Conservation (phyloP, 2,113 vertebrate genomes). For the Oncorhynchus tshawytscha region DNA sequence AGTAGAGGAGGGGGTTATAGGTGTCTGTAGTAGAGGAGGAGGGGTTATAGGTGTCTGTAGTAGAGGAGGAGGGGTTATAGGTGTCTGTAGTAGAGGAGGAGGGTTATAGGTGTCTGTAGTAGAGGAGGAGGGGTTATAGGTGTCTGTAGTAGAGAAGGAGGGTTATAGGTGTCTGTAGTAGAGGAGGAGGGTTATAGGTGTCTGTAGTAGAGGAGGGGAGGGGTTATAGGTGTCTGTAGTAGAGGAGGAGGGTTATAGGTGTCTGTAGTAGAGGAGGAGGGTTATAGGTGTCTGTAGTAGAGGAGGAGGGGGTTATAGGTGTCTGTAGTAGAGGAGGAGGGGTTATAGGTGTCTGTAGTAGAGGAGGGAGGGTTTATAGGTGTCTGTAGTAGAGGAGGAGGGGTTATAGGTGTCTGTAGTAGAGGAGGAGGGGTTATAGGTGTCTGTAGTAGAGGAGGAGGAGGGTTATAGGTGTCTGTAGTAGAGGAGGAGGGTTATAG, state of each 20-base stretch:
- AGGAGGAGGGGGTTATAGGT: too few species aligned
- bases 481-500: neutral
- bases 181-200: neutral
- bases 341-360: neutral
- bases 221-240: too few species aligned
- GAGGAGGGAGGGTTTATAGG: slow-evolving; percentile 40
- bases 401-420: neutral
- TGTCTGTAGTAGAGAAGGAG: neutral
- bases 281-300: too few species aligned
- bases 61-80: too few species aligned
- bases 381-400: slow-evolving; percentile 27
- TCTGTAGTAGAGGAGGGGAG: too few species aligned
- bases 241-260: too few species aligned
- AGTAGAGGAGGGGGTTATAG: too few species aligned
- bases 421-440: neutral
- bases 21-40: too few species aligned
- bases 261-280: too few species aligned
- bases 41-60: too few species aligned
- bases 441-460: neutral
- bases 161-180: neutral
- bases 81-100: neutral
- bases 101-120: neutral
- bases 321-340: too few species aligned
- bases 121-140: neutral
- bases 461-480: neutral